These are phyloP conservation scores for Timema cristinae DNA, from an alignment of 2,888 invertebrate species.

Conservation along the genomic window DNA sequence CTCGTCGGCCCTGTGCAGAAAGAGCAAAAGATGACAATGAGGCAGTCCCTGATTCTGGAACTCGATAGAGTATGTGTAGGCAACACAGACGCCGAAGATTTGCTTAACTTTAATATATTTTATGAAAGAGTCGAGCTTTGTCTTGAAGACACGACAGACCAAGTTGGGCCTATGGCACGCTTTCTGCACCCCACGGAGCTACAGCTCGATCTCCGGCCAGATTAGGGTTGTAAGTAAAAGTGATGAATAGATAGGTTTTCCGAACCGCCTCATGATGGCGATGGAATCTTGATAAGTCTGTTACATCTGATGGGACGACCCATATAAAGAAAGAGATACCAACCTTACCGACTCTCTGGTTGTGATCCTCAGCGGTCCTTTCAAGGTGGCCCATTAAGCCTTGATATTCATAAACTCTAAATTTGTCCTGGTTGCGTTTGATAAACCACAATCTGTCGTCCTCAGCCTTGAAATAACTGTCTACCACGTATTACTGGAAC, in stretches of 20 bases:
- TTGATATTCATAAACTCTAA: not conserved
- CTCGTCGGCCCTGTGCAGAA: slow-evolving; percentile 33
- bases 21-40: slow-evolving; percentile 35
- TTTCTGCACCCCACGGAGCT: not conserved
- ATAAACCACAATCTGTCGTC: not conserved
- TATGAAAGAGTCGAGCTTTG: no score
- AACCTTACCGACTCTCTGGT: not conserved
- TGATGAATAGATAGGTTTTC: slow-evolving; percentile 6
- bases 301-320: slow-evolving; percentile 18
- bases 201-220: slow-evolving; percentile 2
- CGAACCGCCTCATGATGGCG: slow-evolving; percentile 2
- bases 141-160: no score
- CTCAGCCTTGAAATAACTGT: not conserved
- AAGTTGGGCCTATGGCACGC: not conserved
- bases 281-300: not conserved
- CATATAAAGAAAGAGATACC: not conserved
- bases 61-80: slow-evolving; percentile 35
- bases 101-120: not conserved
- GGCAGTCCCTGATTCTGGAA: slow-evolving; percentile 39
- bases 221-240: slow-evolving; percentile 11
- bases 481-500: slow-evolving; percentile 9
- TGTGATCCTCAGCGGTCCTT: not conserved
- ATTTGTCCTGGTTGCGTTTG: not conserved
- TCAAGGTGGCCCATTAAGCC: no score
- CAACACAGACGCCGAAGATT: slow-evolving; percentile 31